Base-by-base conservation (phyloP, 2,797 vertebrate genomes). In the Sorex maritimensis region DNA sequence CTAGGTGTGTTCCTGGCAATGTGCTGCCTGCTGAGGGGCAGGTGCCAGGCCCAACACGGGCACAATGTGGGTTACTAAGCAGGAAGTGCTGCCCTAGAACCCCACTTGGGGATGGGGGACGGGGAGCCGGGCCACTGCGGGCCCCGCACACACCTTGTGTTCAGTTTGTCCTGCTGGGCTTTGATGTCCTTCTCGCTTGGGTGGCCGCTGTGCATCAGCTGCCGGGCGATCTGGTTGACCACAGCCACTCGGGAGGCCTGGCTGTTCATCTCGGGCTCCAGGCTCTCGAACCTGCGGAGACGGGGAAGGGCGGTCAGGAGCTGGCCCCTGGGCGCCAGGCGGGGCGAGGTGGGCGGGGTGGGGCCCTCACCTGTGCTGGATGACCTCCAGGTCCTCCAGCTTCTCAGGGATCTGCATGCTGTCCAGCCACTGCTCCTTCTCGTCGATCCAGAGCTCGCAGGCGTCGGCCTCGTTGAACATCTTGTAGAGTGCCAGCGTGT, bases 231-330 rank as follows among this genome's bases (percentile, higher is more conserved):
- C 98, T 99, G 99, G 98, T 99, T 99, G 83, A 99, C 99, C 73
- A 99, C 99, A 0, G 99, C 99, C 0, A 99, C 99, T 0, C 99
- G 98, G 12, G 99, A 99, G 0, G 99, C 99, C 96, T 99, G 99
- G 97, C 98, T 99, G 97, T 99, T 99, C 99, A 99, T 99, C 98
- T 99, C 99, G 0, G 99, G 99, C 97, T 99, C 99, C 93, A 99
- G 96, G 95, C 98, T 99, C 98, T 99, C 99, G 78, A 99, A 99
- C 91, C 99, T 99, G 96, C 23, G 67, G 94, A 38, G 24, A 82
- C 63, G 8, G 24, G 19, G 19, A 55, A 1, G 19, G 19, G 61
- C 61, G 19, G 12, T 58, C 4, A 63, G 61, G 6, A 63, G 7
- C 61, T 8, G 7, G 61, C 7, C 6, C 3, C 24, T 5, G 61